Conservation (phyloP, 2,113 vertebrate species). For the Saimiri boliviensis region DNA sequence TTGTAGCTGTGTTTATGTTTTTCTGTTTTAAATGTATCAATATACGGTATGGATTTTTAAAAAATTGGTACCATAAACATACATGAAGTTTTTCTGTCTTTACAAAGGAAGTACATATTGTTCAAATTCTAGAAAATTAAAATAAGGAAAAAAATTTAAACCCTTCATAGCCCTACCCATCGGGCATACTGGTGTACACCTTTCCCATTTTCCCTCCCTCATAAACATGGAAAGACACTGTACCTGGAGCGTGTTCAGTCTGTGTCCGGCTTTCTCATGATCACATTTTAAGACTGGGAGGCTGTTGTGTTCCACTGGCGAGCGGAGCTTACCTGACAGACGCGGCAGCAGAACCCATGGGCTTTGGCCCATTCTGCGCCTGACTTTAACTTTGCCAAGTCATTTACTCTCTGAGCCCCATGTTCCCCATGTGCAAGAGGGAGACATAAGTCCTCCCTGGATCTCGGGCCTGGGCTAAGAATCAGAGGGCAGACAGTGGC, state of each 20-base stretch:
- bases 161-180: background rate
- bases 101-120: background rate
- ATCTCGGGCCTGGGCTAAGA: background rate
- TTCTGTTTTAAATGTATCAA: background rate
- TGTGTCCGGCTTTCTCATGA: background rate
- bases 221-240: too few species aligned
- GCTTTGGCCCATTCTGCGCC: rapidly evolving
- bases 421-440: rapidly evolving
- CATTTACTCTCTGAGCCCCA: background rate
- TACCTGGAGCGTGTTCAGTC: rapidly evolving
- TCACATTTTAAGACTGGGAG: background rate
- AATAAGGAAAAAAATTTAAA: background rate
- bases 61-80: background rate
- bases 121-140: background rate
- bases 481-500: background rate
- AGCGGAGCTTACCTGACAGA: background rate
- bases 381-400: background rate
- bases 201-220: background rate
- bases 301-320: rapidly evolving
- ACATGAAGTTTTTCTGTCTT: background rate
- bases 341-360: rapidly evolving
- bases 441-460: background rate
- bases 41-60: too few species aligned
- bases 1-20: background rate
- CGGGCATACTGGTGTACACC: background rate